Evolutionary conservation across 2,888 invertebrate species (phyloP).

Genomic region (Rapana venosa): DNA sequence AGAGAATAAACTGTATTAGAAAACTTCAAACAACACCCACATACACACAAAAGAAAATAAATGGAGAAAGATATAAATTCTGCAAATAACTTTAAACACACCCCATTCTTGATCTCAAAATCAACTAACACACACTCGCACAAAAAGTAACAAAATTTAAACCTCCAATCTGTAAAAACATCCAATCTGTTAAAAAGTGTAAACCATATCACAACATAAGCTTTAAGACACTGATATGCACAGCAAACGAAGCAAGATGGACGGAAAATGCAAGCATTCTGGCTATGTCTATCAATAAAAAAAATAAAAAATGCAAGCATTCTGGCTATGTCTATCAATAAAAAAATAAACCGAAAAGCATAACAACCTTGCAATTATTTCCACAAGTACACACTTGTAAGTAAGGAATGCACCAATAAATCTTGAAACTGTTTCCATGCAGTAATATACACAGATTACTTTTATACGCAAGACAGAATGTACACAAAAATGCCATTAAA

Average conservation of each 20-base stretch:
- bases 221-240: neutral
- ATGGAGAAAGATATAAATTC: neutral
- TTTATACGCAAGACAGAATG: too few relatives aligned
- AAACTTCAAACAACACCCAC: neutral
- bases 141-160: neutral
- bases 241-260: neutral
- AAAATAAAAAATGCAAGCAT: neutral
- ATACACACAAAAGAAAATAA: neutral
- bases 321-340: neutral
- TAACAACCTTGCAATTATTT: too few relatives aligned
- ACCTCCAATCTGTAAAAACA: neutral
- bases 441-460: too few relatives aligned
- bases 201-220: neutral
- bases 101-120: neutral
- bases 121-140: neutral
- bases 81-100: neutral
- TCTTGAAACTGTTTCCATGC: too few relatives aligned
- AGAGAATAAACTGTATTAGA: too few relatives aligned
- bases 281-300: neutral
- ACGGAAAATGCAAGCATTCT: slow-evolving; percentile 4
- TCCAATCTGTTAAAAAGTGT: neutral
- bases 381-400: too few relatives aligned
- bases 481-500: too few relatives aligned
- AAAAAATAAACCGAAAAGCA: too few relatives aligned
- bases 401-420: too few relatives aligned